Conservation (phyloP, 2,888 invertebrate genomes). For the Leucozona laternaria region DNA sequence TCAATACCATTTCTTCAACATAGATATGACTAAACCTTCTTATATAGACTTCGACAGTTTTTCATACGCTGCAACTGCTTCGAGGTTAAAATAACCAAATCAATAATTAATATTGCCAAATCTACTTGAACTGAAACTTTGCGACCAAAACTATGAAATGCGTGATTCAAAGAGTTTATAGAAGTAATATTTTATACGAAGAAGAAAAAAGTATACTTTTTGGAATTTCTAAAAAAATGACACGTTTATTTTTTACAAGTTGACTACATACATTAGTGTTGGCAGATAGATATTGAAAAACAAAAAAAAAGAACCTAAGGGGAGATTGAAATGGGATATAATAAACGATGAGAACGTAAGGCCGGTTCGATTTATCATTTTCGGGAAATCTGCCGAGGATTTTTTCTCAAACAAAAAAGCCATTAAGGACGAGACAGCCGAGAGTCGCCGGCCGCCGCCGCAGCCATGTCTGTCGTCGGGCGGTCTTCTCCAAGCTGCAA, state of each 20-base stretch:
- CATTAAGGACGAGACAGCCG: not conserved
- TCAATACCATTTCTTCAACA: no score
- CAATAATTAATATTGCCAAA: no score
- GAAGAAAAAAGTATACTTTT: not conserved
- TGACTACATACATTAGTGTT: not conserved
- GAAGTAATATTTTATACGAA: not conserved
- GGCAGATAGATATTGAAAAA: constrained; percentile 5
- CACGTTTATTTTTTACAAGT: not conserved
- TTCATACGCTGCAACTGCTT: no score
- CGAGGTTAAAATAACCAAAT: no score
- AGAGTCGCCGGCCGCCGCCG: no score
- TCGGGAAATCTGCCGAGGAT: constrained; percentile 1
- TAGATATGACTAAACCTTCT: no score
- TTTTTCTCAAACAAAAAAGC: not conserved
- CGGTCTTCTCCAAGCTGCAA: not conserved
- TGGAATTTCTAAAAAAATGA: not conserved
- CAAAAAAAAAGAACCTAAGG: not conserved
- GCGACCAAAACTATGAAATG: not conserved
- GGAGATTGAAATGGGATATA: constrained; percentile 4
- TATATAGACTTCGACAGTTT: no score
- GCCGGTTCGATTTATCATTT: constrained; percentile 23
- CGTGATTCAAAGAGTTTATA: not conserved
- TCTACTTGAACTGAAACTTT: not conserved
- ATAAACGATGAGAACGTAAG: not conserved
- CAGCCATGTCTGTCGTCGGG: no score